phyloP scores from a whole-genome alignment of 1,140 invertebrate species.

The Wasmannia auropunctata region DNA sequence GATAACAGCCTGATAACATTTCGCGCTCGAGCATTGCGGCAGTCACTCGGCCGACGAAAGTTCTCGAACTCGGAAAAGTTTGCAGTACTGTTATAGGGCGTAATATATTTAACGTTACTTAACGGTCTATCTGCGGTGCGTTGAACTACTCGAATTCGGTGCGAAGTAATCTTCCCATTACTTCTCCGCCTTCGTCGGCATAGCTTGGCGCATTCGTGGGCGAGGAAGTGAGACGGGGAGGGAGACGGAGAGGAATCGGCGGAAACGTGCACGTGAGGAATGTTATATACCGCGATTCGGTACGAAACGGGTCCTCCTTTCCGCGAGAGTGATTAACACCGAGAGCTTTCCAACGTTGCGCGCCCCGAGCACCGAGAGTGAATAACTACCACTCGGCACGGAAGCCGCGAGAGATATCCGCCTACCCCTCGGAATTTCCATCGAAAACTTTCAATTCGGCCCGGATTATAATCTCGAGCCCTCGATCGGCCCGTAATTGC shows the following conservation, averaged over 20 bases:
- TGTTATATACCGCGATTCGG: conserved; percentile 56
- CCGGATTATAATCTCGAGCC: conserved; percentile 75
- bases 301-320: conserved; percentile 67
- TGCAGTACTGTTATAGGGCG: background rate
- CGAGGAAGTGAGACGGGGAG: background rate
- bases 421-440: conserved; percentile 72
- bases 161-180: conserved; percentile 32
- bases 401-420: conserved; percentile 76
- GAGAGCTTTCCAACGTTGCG: conserved; percentile 70
- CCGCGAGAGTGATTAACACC: conserved; percentile 77
- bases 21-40: background rate
- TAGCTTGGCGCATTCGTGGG: conserved; percentile 23
- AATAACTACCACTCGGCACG: conserved; percentile 82
- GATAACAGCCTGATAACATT: conserved; percentile 18
- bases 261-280: conserved; percentile 52
- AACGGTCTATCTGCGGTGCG: conserved; percentile 26
- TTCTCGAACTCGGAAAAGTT: conserved; percentile 36
- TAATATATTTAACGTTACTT: conserved; percentile 46
- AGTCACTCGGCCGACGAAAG: conserved; percentile 3
- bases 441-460: conserved; percentile 81
- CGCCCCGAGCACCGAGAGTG: conserved; percentile 57
- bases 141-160: conserved; percentile 33
- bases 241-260: background rate
- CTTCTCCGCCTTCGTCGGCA: conserved; percentile 52
- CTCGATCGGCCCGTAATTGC: conserved; percentile 71